Evolutionary conservation across 2,113 vertebrate genomes (phyloP), one percentile per base, ranked within the genome.

Genomic region (Pangasianodon hypophthalmus): DNA sequence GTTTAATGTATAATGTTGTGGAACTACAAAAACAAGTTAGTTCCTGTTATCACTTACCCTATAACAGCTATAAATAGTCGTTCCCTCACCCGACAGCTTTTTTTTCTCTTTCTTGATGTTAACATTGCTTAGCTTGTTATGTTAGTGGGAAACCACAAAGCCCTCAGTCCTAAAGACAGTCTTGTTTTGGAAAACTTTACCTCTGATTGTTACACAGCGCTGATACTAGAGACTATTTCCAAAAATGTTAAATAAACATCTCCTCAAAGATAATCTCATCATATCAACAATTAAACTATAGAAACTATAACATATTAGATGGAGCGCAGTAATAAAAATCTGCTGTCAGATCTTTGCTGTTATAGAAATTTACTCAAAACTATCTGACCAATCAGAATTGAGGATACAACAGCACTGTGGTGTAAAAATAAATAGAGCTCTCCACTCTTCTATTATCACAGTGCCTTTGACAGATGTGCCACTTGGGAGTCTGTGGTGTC

Each of bases 381-480:
- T n/a, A 58, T 48, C 46, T 79, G 75, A 79, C 6, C 50, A 52
- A 81, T 83, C 52, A 84, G 54, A 60, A 60, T 58, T 24, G n/a
- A 82, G 50, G 18, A 82, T 37, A 32, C n/a, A 18, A 19, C 29
- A 81, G 48, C 2, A 9, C 50, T 54, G 32, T 58, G 18, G 54
- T 41, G 19, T 58, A 56, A 41, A 83, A 58, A 83, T n/a, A 54
- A 81, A 50, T 18, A 52, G 29, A 24, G 29, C 6, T 82, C 79
- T 52, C n/a, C 11, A 26, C 77, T 71, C n/a, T 82, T 67, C 41
- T 82, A 26, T 64, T 83, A 83, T 82, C 13, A 71, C 79, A 85
- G 18, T 89, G 52, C 56, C 71, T 58, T 71, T 84, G 81, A 85
- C 88, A 62, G 4, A 89, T 77, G 41, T 82, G 87, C 60, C 75